Evolutionary conservation across 2,113 vertebrate genomes (phyloP).

Genomic region (Burhinus bistriatus): DNA sequence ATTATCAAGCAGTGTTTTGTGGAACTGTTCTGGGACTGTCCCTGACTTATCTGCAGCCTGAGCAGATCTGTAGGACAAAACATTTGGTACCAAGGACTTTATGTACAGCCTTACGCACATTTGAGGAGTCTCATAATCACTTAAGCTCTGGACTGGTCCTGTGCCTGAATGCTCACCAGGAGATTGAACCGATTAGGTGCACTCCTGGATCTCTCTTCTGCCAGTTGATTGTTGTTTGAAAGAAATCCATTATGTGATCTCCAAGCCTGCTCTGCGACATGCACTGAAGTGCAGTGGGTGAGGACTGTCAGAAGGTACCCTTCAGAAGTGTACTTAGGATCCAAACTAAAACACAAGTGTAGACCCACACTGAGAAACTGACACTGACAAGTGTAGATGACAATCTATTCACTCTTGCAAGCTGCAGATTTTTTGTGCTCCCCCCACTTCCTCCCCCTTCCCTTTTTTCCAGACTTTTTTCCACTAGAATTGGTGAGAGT

Average conservation of each 20-base stretch:
- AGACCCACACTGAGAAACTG: background rate
- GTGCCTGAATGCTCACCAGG: background rate
- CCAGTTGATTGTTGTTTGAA: background rate
- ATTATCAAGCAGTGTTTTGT: background rate
- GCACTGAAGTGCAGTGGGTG: background rate
- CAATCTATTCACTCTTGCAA: background rate
- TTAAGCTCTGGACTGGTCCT: background rate
- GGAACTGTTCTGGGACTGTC: background rate
- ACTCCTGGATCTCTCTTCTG: background rate
- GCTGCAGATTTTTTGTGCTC: background rate
- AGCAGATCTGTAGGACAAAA: background rate
- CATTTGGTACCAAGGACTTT: background rate
- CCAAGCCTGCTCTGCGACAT: background rate
- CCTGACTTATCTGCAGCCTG: background rate
- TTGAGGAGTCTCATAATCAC: background rate
- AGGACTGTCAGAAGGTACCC: background rate
- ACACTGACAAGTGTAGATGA: background rate
- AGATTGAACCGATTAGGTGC: background rate
- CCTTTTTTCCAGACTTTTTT: background rate
- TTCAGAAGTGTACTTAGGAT: background rate
- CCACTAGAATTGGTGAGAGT: background rate
- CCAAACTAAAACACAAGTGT: background rate
- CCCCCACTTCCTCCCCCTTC: accelerated
- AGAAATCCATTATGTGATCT: background rate
- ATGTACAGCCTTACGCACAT: background rate